Evolutionary conservation across 1,140 invertebrate species (phyloP).

Genomic region (Ooceraea biroi): DNA sequence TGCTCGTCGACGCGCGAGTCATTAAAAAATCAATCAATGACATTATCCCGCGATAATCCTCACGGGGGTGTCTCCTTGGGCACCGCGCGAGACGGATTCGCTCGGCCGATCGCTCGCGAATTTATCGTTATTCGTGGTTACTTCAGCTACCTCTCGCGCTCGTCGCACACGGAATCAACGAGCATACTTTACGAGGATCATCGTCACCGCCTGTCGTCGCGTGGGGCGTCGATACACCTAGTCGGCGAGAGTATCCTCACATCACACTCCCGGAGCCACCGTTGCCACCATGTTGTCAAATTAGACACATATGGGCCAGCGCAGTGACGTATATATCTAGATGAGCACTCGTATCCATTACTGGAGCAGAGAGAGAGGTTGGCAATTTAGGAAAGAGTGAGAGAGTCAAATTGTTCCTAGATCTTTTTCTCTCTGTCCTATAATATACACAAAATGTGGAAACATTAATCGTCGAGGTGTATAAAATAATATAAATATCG

Average conservation of each 20-base stretch:
- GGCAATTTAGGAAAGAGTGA: too few species aligned
- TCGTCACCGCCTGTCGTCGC: slow-evolving; percentile 39
- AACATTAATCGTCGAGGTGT: too few species aligned
- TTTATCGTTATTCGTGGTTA: slow-evolving; percentile 37
- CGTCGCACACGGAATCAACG: slow-evolving; percentile 38
- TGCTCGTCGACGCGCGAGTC: slow-evolving; percentile 68
- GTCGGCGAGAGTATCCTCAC: slow-evolving; percentile 35
- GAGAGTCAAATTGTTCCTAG: too few species aligned
- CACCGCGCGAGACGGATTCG: too few species aligned
- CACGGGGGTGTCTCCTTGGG: neutral
- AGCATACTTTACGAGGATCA: slow-evolving; percentile 61
- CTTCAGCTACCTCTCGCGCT: slow-evolving; percentile 23
- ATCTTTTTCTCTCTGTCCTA: too few species aligned
- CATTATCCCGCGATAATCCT: slow-evolving; percentile 63
- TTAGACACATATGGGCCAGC: slow-evolving; percentile 26
- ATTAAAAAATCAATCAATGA: slow-evolving; percentile 80
- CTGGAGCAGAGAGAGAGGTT: too few species aligned
- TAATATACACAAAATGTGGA: too few species aligned
- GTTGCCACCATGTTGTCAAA: slow-evolving; percentile 65
- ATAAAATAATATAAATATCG: too few species aligned
- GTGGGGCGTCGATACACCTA: slow-evolving; percentile 14
- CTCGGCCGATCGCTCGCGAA: neutral
- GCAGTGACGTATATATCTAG: too few species aligned
- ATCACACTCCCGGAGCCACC: slow-evolving; percentile 44
- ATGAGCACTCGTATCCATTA: too few species aligned